Evolutionary conservation across 2,113 vertebrate species (phyloP).

Genomic region (Syrmaticus mikado): DNA sequence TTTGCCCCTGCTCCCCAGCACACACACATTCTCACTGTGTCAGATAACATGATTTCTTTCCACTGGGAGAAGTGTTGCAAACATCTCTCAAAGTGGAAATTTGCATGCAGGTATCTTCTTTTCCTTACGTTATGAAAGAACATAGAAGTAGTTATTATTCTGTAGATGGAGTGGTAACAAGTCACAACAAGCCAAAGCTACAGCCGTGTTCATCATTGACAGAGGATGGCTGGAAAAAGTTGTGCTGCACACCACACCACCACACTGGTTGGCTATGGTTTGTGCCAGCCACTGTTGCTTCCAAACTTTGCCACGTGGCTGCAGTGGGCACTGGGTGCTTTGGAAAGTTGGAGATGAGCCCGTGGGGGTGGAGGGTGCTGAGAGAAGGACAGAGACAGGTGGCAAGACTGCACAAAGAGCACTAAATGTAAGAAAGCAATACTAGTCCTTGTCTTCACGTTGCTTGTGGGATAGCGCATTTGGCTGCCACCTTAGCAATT

Average conservation of each 20-base stretch:
- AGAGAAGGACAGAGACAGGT: constrained; percentile 23
- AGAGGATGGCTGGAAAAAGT: background rate
- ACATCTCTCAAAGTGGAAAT: background rate
- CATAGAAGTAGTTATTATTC: background rate
- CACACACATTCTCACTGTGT: background rate
- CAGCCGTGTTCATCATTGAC: background rate
- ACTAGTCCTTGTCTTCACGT: background rate
- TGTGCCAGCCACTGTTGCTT: background rate
- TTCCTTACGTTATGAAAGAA: background rate
- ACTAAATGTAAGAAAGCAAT: background rate
- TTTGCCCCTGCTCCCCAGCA: background rate
- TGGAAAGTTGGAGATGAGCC: background rate
- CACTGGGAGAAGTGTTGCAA: background rate
- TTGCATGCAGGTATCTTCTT: background rate
- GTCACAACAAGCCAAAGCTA: background rate
- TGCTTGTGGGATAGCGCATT: background rate
- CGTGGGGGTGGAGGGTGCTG: accelerated
- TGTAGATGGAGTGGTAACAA: background rate
- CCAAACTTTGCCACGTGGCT: background rate
- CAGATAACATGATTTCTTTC: background rate
- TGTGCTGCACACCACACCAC: background rate
- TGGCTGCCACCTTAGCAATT: background rate
- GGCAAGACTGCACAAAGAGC: constrained; percentile 1
- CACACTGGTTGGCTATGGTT: background rate
- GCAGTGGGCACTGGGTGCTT: background rate